phyloP scores from a whole-genome alignment of 37 sponge, comb jelly and placozoan species.

The Sycon ciliatum region DNA sequence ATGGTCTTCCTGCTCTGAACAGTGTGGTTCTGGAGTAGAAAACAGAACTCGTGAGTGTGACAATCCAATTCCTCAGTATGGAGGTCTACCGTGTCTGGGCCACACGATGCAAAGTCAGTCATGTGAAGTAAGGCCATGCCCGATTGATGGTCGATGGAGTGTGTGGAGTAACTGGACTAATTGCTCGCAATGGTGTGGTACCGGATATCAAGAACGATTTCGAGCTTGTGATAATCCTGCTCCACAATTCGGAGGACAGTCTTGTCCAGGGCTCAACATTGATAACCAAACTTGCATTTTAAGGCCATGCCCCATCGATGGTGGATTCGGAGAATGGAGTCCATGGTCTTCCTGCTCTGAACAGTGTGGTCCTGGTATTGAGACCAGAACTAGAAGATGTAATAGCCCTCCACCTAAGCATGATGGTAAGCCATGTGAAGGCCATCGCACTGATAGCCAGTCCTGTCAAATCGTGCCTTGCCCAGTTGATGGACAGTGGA shows the following conservation, averaged over 20 bases:
- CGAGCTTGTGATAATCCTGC: constrained; percentile 11
- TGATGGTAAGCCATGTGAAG: background rate
- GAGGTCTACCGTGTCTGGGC: constrained; percentile 31
- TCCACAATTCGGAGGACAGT: background rate
- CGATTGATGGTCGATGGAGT: constrained; percentile 20
- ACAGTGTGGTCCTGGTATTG: background rate
- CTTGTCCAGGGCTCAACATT: background rate
- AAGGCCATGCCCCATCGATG: background rate
- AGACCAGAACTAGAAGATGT: constrained; percentile 18
- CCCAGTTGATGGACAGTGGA: background rate
- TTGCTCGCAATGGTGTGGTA: background rate
- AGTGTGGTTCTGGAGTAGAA: constrained; percentile 36
- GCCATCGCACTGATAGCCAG: background rate
- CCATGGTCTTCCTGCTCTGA: background rate
- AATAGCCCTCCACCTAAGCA: constrained; percentile 11
- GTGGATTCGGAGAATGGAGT: constrained; percentile 15
- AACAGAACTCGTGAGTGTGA: constrained; percentile 24
- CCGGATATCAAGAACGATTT: background rate
- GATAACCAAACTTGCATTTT: background rate
- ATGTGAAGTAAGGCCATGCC: too few relatives aligned
- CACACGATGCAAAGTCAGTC: background rate
- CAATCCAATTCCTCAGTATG: constrained; percentile 14
- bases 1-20: constrained; percentile 27
- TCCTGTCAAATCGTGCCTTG: background rate
- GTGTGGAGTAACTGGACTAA: constrained; percentile 1